Conservation (phyloP, 2,113 vertebrate species). For the Oreochromis aureus region DNA sequence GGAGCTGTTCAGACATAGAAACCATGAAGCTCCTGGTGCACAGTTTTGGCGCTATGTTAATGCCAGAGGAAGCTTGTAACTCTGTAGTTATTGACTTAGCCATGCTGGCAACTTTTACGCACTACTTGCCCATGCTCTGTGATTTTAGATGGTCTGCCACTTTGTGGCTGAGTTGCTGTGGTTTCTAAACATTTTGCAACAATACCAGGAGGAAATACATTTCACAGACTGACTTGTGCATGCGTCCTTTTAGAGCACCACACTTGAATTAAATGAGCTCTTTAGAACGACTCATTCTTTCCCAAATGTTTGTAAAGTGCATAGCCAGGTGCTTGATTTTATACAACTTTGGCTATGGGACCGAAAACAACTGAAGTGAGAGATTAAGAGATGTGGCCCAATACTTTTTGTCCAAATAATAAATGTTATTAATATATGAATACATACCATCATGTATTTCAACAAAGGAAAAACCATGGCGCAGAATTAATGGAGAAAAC, state of each 20-base stretch:
- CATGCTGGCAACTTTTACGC: background rate
- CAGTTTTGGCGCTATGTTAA: background rate
- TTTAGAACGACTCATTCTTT: background rate
- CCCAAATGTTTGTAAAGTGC: background rate
- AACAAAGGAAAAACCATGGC: background rate
- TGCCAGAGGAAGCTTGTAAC: background rate
- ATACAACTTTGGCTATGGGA: background rate
- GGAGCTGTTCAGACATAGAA: background rate
- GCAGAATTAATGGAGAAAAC: accelerated
- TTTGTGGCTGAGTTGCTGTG: background rate
- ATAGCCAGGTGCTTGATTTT: background rate
- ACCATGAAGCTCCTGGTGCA: background rate
- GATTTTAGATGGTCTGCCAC: background rate
- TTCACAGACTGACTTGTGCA: background rate
- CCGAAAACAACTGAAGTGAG: background rate
- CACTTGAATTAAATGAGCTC: background rate
- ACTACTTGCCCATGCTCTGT: background rate
- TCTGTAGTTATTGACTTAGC: background rate
- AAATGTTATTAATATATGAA: background rate
- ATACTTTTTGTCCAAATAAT: background rate
- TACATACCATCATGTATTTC: background rate
- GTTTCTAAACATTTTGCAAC: background rate
- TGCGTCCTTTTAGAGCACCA: background rate
- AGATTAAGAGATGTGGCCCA: background rate
- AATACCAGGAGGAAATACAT: background rate